phyloP scores from a whole-genome alignment of 2,797 vertebrate genomes.

The Poecile montanus region DNA sequence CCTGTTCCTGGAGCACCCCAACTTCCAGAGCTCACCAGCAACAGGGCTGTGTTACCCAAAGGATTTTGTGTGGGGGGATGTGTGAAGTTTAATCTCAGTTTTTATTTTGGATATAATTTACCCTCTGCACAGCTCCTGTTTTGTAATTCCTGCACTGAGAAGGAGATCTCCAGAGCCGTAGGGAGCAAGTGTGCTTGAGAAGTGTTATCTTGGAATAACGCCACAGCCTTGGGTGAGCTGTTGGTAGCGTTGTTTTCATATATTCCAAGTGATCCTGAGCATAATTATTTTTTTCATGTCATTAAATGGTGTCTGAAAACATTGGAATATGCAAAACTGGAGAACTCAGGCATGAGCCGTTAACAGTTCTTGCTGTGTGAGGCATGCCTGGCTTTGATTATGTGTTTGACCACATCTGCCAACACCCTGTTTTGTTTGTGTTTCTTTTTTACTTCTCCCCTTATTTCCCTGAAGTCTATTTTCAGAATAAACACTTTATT shows the following conservation, averaged over 20 bases:
- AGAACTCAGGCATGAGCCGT: background rate
- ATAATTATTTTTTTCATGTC: background rate
- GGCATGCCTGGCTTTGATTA: background rate
- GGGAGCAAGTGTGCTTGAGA: background rate
- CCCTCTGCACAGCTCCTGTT: background rate
- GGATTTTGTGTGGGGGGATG: background rate
- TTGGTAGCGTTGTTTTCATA: background rate
- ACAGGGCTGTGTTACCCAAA: background rate
- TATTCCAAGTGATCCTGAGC: background rate
- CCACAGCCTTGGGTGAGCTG: background rate
- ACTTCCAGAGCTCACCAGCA: background rate
- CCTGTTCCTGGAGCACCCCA: background rate
- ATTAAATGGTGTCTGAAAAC: background rate
- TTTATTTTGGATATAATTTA: background rate
- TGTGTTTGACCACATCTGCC: slow-evolving; percentile 15
- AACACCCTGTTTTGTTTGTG: background rate
- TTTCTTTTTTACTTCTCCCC: background rate
- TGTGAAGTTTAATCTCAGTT: background rate
- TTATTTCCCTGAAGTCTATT: slow-evolving; percentile 27
- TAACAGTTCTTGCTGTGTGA: background rate
- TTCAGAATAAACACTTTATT: slow-evolving; percentile 48
- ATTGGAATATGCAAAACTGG: background rate
- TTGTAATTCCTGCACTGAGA: background rate
- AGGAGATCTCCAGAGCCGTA: background rate
- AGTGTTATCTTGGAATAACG: background rate